Conservation (phyloP, 1,140 invertebrate species). For the Drosophila sp. region DNA sequence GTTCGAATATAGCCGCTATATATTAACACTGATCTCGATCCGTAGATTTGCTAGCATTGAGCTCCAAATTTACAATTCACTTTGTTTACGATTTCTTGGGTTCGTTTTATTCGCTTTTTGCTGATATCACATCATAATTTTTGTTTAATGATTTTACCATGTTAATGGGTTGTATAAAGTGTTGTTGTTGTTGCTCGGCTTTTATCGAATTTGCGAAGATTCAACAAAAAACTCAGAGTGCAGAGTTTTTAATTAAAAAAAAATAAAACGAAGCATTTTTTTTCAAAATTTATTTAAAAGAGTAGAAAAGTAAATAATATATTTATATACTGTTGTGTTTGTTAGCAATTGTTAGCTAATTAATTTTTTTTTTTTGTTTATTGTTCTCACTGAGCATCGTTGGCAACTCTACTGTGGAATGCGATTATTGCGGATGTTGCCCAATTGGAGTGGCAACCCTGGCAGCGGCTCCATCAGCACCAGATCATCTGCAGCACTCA, state of each 20-base stretch:
- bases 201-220: constrained; percentile 17
- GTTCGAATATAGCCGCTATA: background rate
- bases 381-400: constrained; percentile 23
- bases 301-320: constrained; percentile 4
- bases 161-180: constrained; percentile 15
- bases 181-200: background rate
- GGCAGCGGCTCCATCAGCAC: constrained; percentile 52
- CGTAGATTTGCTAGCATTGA: background rate
- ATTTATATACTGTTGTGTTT: background rate
- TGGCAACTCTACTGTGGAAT: constrained; percentile 29
- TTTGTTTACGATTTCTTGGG: background rate
- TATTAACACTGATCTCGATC: background rate
- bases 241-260: background rate
- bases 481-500: constrained; percentile 7
- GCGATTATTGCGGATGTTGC: constrained; percentile 59
- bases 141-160: background rate
- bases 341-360: background rate
- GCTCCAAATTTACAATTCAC: background rate
- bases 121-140: constrained; percentile 1
- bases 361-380: background rate
- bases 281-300: constrained; percentile 12
- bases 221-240: background rate
- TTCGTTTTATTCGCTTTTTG: background rate
- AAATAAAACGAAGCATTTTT: background rate
- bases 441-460: constrained; percentile 50